A percentile compares a stretch with the other conserved stretches of the same genome.
Conservation (phyloP, 2,888 invertebrate species). For the Epistrophe grossulariae region DNA sequence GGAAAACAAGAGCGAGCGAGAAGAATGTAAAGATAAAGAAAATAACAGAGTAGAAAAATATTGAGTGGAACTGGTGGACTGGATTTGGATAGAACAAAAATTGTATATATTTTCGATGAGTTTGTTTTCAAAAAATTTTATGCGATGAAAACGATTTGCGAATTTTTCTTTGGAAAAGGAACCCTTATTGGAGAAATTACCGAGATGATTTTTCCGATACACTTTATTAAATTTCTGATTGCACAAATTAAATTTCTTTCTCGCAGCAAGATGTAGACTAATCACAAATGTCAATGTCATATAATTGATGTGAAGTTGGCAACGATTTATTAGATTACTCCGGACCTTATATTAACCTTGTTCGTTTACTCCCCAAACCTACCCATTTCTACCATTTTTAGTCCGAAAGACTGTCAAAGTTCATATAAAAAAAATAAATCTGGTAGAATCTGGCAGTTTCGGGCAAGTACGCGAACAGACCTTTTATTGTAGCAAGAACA, state of each 20-base stretch:
- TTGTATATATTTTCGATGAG: constrained; percentile 37
- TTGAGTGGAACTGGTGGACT: constrained; percentile 51
- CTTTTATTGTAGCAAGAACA: not conserved
- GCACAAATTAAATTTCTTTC: constrained; percentile 58
- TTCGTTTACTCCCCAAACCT: too few relatives aligned
- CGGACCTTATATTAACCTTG: too few relatives aligned
- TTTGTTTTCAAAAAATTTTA: constrained; percentile 27
- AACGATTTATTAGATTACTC: not conserved
- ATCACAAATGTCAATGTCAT: constrained; percentile 74
- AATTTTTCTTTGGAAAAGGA: constrained; percentile 11
- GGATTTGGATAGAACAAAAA: constrained; percentile 37
- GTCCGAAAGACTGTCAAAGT: too few relatives aligned
- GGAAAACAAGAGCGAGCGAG: constrained; percentile 60
- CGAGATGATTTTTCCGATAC: constrained; percentile 45
- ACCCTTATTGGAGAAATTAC: constrained; percentile 46
- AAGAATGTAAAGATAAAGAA: constrained; percentile 62
- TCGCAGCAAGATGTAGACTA: constrained; percentile 39
- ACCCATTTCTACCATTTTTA: too few relatives aligned
- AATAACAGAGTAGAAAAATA: constrained; percentile 63
- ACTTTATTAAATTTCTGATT: constrained; percentile 58
- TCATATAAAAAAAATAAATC: too few relatives aligned
- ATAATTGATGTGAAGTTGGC: constrained; percentile 62
- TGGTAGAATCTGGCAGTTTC: too few relatives aligned
- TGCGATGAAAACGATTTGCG: not conserved
- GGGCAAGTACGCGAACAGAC: too few relatives aligned